These are phyloP conservation scores for Amphibalanus amphitrite DNA, from an alignment of 1,140 invertebrate species.

Conservation along the genomic window DNA sequence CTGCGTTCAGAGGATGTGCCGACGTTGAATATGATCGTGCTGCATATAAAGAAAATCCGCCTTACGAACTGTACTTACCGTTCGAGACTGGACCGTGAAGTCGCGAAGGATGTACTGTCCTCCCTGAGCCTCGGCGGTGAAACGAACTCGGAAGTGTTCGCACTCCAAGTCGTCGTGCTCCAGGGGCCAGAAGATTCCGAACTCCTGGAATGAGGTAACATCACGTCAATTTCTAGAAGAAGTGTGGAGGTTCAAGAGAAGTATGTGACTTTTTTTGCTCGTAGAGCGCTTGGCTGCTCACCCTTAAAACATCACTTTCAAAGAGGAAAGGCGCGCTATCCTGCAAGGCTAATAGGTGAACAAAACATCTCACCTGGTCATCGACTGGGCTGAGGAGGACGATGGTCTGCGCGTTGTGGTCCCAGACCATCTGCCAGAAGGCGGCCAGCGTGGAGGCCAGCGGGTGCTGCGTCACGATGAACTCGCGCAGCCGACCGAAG, in stretches of 20 bases:
- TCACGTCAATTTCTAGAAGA: too few relatives aligned
- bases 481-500: slow-evolving; percentile 11
- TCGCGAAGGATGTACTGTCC: slow-evolving; percentile 37
- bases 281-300: too few relatives aligned
- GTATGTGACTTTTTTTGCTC: too few relatives aligned
- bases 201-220: slow-evolving; percentile 51
- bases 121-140: slow-evolving; percentile 34
- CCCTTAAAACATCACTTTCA: too few relatives aligned
- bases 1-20: too few relatives aligned
- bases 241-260: too few relatives aligned
- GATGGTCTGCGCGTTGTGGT: slow-evolving; percentile 71
- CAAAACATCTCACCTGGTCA: slow-evolving; percentile 4
- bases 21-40: too few relatives aligned
- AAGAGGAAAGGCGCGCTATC: too few relatives aligned
- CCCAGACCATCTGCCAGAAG: slow-evolving; percentile 95
- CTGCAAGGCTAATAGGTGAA: too few relatives aligned
- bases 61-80: neutral
- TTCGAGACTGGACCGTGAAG: slow-evolving; percentile 57
- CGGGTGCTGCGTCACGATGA: slow-evolving; percentile 55
- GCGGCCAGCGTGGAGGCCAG: slow-evolving; percentile 62
- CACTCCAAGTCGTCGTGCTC: slow-evolving; percentile 52
- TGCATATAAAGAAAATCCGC: too few relatives aligned
- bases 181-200: slow-evolving; percentile 61
- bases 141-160: slow-evolving; percentile 61
- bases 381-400: slow-evolving; percentile 78